phyloP scores from a whole-genome alignment of 1,140 invertebrate species.

The Chymomyza costata region DNA sequence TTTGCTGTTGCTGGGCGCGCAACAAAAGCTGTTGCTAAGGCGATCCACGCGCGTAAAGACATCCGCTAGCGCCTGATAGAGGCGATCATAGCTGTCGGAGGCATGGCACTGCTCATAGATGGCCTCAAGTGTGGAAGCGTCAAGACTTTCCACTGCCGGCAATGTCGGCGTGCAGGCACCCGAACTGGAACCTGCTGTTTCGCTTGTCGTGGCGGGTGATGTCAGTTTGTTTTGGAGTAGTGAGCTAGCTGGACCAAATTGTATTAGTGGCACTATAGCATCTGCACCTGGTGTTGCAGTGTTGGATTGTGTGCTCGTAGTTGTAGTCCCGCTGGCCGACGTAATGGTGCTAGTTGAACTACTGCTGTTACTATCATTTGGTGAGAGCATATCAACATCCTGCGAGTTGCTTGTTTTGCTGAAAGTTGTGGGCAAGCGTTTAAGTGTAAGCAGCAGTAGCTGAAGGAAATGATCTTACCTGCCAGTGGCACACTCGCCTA shows the following conservation, averaged over 20 bases:
- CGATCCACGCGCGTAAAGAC: conserved; percentile 84
- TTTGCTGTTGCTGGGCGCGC: conserved; percentile 74
- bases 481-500: neutral
- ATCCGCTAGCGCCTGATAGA: conserved; percentile 82
- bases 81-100: conserved; percentile 79
- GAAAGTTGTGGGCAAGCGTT: conserved; percentile 10
- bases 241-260: neutral
- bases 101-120: conserved; percentile 82
- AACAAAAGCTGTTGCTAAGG: conserved; percentile 79
- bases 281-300: conserved; percentile 1
- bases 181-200: conserved; percentile 19
- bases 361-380: conserved; percentile 52
- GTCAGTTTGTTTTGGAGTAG: conserved; percentile 7
- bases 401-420: too few relatives aligned
- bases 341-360: conserved; percentile 47
- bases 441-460: neutral
- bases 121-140: conserved; percentile 80
- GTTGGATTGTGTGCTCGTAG: conserved; percentile 47
- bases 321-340: conserved; percentile 53
- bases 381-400: conserved; percentile 62
- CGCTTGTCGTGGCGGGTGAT: neutral
- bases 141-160: conserved; percentile 77
- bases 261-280: too few relatives aligned
- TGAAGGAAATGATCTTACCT: conserved; percentile 22
- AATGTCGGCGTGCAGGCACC: conserved; percentile 41